Conservation (phyloP, 2,888 invertebrate genomes). For the Tipula helvola region DNA sequence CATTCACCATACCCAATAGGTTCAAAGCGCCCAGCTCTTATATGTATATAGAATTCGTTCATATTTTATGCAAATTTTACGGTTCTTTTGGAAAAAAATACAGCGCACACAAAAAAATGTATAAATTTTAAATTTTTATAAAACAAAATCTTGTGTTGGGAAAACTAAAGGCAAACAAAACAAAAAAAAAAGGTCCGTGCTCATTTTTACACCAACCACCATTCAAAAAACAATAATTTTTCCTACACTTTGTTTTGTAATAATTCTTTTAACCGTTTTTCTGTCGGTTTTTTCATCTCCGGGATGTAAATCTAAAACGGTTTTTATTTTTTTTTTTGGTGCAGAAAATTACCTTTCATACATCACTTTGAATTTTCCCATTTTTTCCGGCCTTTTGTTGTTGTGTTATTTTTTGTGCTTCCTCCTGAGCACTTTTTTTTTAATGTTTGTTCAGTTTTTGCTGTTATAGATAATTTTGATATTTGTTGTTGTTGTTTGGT, state of each 20-base stretch:
- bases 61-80: constrained; percentile 4
- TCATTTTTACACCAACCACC: neutral
- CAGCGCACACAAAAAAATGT: neutral
- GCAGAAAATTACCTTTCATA: constrained; percentile 4
- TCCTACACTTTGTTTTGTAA: neutral
- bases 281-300: constrained; percentile 4
- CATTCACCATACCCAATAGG: neutral
- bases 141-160: neutral
- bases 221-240: constrained; percentile 4
- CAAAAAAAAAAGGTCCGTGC: neutral
- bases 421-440: neutral
- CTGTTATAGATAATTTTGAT: neutral
- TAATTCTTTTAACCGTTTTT: neutral
- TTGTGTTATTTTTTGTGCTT: neutral
- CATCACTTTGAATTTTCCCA: neutral
- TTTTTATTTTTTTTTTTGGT: neutral
- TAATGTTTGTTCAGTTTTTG: neutral
- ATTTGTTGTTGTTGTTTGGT: neutral
- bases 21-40: neutral
- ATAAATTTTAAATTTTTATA: neutral
- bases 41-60: neutral
- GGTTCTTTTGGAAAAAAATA: neutral
- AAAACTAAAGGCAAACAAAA: neutral
- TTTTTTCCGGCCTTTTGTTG: neutral
- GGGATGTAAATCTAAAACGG: neutral